phyloP scores from a whole-genome alignment of 2,797 vertebrate species.

The Aldrovandia affinis region DNA sequence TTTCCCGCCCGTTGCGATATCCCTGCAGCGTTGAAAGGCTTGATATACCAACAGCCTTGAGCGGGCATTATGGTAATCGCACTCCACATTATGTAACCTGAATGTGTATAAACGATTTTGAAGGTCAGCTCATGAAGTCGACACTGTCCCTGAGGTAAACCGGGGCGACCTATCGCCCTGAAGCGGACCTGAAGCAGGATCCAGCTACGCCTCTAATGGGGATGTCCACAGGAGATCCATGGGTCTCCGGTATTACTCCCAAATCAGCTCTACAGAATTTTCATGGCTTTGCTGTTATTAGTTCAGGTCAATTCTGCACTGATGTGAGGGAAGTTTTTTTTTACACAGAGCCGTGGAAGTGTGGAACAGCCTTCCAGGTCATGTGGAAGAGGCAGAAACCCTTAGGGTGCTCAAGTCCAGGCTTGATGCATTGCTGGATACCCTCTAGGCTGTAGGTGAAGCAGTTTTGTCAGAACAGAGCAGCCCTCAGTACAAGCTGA shows the following conservation, averaged over 20 bases:
- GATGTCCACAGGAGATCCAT: not conserved
- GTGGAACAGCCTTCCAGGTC: too few relatives aligned
- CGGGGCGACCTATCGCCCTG: not conserved
- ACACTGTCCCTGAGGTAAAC: not conserved
- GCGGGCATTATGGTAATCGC: not conserved
- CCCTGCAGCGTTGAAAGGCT: constrained; percentile 20
- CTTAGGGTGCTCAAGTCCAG: too few relatives aligned
- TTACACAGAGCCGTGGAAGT: too few relatives aligned
- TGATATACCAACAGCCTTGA: not conserved
- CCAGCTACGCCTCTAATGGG: not conserved
- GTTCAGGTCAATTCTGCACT: not conserved
- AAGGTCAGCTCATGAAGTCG: not conserved
- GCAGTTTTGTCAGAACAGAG: constrained; percentile 38
- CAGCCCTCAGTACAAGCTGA: constrained; percentile 31
- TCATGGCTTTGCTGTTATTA: not conserved
- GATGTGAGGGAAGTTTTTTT: too few relatives aligned
- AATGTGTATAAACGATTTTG: not conserved
- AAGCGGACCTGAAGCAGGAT: not conserved
- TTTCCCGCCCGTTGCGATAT: constrained; percentile 29
- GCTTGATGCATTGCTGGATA: too few relatives aligned
- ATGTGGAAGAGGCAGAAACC: too few relatives aligned
- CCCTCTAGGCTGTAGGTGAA: constrained; percentile 30
- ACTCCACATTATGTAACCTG: not conserved
- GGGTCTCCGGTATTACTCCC: not conserved
- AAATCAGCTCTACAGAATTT: not conserved